Evolutionary conservation across 2,797 vertebrate species (phyloP), one percentile per base, ranked within the genome.

Genomic region (Liparis tanakae): DNA sequence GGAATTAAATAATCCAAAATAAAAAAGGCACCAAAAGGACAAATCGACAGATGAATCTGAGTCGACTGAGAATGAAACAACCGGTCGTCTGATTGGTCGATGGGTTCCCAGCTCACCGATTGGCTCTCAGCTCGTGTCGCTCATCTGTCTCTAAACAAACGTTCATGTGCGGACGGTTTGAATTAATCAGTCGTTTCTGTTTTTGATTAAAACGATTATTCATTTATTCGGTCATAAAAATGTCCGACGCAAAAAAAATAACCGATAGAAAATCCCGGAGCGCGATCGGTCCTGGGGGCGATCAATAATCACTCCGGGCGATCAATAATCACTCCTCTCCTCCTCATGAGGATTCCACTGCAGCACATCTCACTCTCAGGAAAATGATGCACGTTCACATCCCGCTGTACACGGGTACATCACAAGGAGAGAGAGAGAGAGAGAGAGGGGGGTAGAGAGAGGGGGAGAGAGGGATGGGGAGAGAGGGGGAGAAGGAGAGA

Each of bases 361-460:
- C 61, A 70, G 63, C 53, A 44, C 44, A 67, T 75, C 64, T 58
- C 33, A 68, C 71, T 55, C 75, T 60, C 67, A 57, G 43, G 8
- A 73, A 48, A 53, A 77, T 30, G 25, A 30, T 30, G 25, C 25
- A 30, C 25, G 60, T 39, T 41, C 55, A 74, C 68, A 67, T 80
- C 51, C 33, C 56, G 72, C 44, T 46, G 44, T 51, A 59, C 4
- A 36, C 0, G 41, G 70, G 37, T 53, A 65, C 61, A 71, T 61
- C 3, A 53, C 50, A 20, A 55, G 48, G n/a, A 53, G 30, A 46
- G 25, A 30, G 25, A 43, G 13, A 12, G n/a, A 20, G 15, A 50
- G n/a, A 48, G 46, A 48, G 8, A 4, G 4, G 14, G 41, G 14
- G 12, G 14, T 6, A 46, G 44, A 14, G 41, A 13, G 13, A 43